phyloP scores from a whole-genome alignment of 1,140 invertebrate genomes.

The Rhopalosiphum maidis region DNA sequence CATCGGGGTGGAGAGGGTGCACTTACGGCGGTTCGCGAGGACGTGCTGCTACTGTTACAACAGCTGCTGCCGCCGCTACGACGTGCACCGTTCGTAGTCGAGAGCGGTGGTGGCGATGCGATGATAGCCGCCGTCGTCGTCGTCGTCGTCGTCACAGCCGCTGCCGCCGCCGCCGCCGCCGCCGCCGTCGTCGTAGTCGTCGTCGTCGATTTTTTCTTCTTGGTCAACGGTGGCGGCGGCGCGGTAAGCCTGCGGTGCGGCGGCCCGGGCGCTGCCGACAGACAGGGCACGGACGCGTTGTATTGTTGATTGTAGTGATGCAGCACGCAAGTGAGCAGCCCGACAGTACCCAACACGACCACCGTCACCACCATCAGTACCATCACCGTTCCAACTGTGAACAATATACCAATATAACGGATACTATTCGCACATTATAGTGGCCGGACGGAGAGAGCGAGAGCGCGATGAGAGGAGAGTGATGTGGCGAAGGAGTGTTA shows the following conservation, averaged over 20 bases:
- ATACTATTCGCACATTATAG: neutral
- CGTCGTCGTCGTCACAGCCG: neutral
- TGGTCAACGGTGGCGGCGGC: slow-evolving; percentile 25
- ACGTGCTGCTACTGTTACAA: neutral
- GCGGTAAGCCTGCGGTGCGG: slow-evolving; percentile 16
- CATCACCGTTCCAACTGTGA: slow-evolving; percentile 57
- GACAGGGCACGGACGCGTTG: slow-evolving; percentile 38
- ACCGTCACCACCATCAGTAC: slow-evolving; percentile 57
- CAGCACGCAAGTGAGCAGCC: slow-evolving; percentile 56
- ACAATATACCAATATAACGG: slow-evolving; percentile 20
- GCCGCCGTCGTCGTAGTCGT: neutral
- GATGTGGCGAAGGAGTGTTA: neutral
- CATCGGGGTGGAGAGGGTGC: neutral
- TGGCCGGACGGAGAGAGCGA: too few species aligned
- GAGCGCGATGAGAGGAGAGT: neutral
- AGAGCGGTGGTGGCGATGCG: neutral
- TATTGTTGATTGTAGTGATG: slow-evolving; percentile 53
- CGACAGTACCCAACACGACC: slow-evolving; percentile 55
- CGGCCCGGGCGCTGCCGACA: slow-evolving; percentile 1
- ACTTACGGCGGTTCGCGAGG: slow-evolving; percentile 50
- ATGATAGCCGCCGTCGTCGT: neutral
- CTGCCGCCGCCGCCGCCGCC: neutral
- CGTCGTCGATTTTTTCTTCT: neutral
- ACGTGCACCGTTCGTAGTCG: neutral
- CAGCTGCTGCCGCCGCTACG: neutral